Conservation (phyloP, 2,797 vertebrate genomes). For the Thamnophis elegans region DNA sequence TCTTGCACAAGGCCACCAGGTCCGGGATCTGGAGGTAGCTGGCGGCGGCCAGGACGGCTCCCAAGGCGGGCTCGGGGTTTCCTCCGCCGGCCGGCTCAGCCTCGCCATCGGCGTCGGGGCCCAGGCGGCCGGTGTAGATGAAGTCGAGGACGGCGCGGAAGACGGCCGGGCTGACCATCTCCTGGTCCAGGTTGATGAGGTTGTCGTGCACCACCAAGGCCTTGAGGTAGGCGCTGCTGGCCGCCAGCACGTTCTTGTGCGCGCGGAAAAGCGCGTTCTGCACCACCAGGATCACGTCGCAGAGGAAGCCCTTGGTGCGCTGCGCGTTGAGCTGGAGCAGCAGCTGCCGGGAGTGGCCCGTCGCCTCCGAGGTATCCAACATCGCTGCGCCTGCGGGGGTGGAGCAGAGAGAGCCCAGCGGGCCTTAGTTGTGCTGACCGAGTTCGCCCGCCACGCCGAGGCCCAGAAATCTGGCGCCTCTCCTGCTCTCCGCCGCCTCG, state of each 20-base stretch:
- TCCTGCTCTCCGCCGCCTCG: background rate
- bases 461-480: background rate
- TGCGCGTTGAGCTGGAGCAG: slow-evolving; percentile 98
- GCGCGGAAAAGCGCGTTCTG: slow-evolving; percentile 98
- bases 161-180: slow-evolving; percentile 98
- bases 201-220: slow-evolving; percentile 99
- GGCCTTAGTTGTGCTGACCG: background rate
- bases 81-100: background rate
- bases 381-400: background rate
- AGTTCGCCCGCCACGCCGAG: background rate
- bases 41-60: slow-evolving; percentile 92
- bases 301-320: slow-evolving; percentile 98
- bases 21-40: slow-evolving; percentile 98
- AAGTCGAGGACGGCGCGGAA: slow-evolving; percentile 98
- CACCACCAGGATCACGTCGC: slow-evolving; percentile 99
- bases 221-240: slow-evolving; percentile 99
- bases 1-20: slow-evolving; percentile 97
- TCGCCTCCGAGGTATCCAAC: background rate
- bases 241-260: slow-evolving; percentile 99
- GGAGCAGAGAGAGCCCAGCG: background rate
- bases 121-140: slow-evolving; percentile 96
- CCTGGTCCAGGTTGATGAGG: slow-evolving; percentile 98
- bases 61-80: slow-evolving; percentile 83
- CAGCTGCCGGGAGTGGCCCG: slow-evolving; percentile 98
- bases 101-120: slow-evolving; percentile 82